Evolutionary conservation across 2,888 invertebrate genomes (phyloP), one percentile per base, ranked within the genome.

Genomic region (Clivina fossor): DNA sequence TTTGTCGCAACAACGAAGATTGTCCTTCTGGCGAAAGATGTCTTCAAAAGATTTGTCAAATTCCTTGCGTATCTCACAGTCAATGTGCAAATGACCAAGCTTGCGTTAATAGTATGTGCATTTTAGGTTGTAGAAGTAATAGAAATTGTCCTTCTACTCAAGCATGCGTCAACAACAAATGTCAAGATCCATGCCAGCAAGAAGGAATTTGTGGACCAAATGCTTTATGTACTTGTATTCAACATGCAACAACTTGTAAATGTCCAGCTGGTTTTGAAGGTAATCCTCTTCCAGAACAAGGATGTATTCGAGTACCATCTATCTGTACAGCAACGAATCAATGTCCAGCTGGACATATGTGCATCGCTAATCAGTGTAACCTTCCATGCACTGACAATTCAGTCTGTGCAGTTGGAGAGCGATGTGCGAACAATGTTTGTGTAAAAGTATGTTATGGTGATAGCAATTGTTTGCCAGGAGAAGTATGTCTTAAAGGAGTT

Each of bases 381-480:
- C 80, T 88, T 28, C 85, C 88, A 3, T 93, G 93, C 67, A 78
- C 80, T 61, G 85, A 85, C 59, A 85, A 83, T 58, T 78, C 78
- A 1, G 78, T 81, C 16, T 93, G 93, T 69, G 93, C 92, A 0
- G 81, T 86, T 33, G 93, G 93, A 9, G 93, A 93, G 74, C 82
- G 87, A 58, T 93, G 93, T 67, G 81, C 80, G 57, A 85, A 87
- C 63, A 85, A 81, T 61, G 80, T 86, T 60, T 93, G 93, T 66
- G 81, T 85, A 15, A 93, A 92, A 76, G 83, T 93, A 26, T 93
- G 93, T 69, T 92, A 91, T 68, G 85, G 88, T 7, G 92, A 92
- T 69, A 90, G 88, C 66, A 94, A 93, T 68, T 94, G 94, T 66
- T 77, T 93, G 64, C 87, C 90, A 2, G 93, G 93, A 43, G 93